These are phyloP conservation scores for Heliconius nattereri DNA, from an alignment of 1,140 invertebrate species.

Conservation along the genomic window DNA sequence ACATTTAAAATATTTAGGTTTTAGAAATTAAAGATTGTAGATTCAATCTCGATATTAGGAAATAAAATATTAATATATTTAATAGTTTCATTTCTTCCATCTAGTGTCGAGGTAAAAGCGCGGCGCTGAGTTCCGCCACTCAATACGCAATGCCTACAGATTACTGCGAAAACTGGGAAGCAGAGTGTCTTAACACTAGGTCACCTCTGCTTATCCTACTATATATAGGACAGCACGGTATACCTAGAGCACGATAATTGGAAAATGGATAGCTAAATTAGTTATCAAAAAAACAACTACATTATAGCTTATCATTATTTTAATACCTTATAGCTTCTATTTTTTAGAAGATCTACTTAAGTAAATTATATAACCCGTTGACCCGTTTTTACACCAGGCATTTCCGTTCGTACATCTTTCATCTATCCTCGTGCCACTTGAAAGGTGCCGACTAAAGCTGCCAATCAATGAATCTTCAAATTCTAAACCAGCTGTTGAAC, in stretches of 20 bases:
- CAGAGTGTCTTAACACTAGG: no score
- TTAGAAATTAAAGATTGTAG: no score
- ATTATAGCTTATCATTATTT: not conserved
- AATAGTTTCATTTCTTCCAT: no score
- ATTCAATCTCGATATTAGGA: no score
- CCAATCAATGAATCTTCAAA: conserved; percentile 40
- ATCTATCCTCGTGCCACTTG: conserved; percentile 25
- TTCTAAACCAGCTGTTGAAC: conserved; percentile 22
- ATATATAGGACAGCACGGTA: not conserved
- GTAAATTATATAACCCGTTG: conserved; percentile 7
- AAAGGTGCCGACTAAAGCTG: conserved; percentile 36
- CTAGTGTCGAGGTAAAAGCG: no score
- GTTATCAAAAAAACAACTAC: not conserved
- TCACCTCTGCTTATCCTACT: no score
- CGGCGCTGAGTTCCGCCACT: no score
- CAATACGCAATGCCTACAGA: no score
- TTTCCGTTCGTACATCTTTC: conserved; percentile 14
- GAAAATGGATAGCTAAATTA: not conserved
- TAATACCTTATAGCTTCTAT: not conserved
- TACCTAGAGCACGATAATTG: not conserved
- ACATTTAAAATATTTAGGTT: no score
- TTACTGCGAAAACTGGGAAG: no score
- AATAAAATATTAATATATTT: no score
- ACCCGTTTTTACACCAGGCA: conserved; percentile 4
- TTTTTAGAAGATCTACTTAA: not conserved